Evolutionary conservation across 2,113 vertebrate species (phyloP).

Genomic region (Cryptomyrus ogoouensis): DNA sequence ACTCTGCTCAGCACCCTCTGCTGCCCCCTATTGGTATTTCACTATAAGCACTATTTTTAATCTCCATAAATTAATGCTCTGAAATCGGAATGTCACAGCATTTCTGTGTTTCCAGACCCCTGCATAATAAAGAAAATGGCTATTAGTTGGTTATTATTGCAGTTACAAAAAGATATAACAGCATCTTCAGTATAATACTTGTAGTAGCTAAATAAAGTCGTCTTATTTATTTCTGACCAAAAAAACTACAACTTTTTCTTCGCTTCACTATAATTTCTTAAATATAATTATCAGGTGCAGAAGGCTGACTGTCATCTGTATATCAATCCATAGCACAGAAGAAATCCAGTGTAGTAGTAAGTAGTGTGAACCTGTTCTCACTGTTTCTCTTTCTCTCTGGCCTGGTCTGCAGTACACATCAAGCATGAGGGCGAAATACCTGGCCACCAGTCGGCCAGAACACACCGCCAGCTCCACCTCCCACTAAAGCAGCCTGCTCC

Average conservation of each 20-base stretch:
- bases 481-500: constrained; percentile 53
- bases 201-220: not conserved
- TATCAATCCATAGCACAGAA: not conserved
- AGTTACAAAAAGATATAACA: not conserved
- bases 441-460: constrained; percentile 84
- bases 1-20: not conserved
- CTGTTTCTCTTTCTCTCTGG: not conserved
- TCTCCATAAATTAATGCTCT: not conserved
- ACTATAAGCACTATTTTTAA: not conserved
- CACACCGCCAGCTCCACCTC: constrained; percentile 56
- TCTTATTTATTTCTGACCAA: not conserved
- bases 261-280: not conserved
- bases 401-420: constrained; percentile 83
- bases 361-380: not conserved
- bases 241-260: not conserved
- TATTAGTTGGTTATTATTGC: not conserved
- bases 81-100: not conserved
- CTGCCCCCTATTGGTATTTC: not conserved
- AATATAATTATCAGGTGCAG: not conserved
- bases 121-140: not conserved
- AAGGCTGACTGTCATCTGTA: not conserved
- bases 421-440: constrained; percentile 99
- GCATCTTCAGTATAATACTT: not conserved
- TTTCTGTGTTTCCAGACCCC: not conserved
- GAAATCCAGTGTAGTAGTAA: not conserved